These are phyloP conservation scores for Hanleya hanleyi DNA, from an alignment of 2,888 invertebrate species.

Conservation along the genomic window DNA sequence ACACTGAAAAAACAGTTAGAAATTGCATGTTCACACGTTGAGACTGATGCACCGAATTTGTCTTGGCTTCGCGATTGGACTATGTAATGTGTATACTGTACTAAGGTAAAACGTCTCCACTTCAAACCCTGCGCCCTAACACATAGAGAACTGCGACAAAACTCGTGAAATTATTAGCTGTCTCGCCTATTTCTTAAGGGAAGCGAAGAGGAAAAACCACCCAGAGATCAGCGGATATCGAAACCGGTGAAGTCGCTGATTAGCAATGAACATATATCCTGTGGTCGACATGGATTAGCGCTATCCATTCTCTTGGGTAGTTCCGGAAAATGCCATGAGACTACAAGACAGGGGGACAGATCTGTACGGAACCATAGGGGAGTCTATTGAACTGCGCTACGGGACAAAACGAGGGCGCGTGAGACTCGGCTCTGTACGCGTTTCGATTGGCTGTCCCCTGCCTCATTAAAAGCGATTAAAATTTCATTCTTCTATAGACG, in stretches of 20 bases:
- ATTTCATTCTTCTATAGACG: background rate
- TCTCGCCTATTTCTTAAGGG: no score
- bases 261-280: background rate
- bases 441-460: background rate
- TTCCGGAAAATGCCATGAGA: background rate
- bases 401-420: background rate
- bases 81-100: no score
- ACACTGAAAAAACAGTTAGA: no score
- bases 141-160: no score
- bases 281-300: background rate
- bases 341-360: background rate
- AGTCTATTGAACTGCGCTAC: background rate
- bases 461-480: background rate
- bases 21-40: no score
- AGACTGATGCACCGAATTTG: no score
- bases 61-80: no score
- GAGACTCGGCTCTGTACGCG: background rate
- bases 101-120: no score
- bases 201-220: conserved; percentile 1
- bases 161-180: no score
- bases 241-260: background rate
- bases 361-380: background rate
- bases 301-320: background rate
- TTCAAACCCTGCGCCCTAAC: no score
- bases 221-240: background rate